Percentiles rank a stretch among this genome's conserved stretches.
These are phyloP conservation scores for Oceanodroma tethys DNA, from an alignment of 2,113 vertebrate genomes.

Conservation along the genomic window DNA sequence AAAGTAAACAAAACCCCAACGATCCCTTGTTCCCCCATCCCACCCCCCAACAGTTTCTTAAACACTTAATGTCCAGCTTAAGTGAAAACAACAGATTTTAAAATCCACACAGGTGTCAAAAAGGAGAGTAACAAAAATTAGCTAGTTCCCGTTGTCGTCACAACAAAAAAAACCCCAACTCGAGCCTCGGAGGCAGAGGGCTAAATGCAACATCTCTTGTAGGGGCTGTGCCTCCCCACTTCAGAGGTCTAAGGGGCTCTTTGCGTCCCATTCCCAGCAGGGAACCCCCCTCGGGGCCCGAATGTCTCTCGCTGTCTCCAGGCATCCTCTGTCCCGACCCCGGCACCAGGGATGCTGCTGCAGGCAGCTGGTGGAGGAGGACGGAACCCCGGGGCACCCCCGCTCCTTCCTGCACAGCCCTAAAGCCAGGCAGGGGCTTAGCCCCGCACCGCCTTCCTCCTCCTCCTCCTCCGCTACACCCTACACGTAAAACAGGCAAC, in stretches of 20 bases:
- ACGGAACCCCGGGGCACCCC: background rate
- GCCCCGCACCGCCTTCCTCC: background rate
- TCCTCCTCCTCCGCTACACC: background rate
- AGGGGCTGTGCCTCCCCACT: background rate
- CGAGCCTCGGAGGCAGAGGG: background rate
- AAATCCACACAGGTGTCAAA: background rate
- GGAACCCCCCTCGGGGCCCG: fast-evolving
- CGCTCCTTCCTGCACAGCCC: background rate
- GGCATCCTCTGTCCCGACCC: background rate
- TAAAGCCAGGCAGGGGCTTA: background rate
- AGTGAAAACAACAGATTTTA: conserved; percentile 38
- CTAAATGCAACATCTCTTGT: background rate
- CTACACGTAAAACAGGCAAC: background rate
- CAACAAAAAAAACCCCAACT: background rate
- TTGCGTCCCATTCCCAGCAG: conserved; percentile 2
- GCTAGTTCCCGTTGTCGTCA: background rate
- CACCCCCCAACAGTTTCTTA: background rate
- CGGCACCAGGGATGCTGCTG: background rate
- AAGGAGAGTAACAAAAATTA: background rate
- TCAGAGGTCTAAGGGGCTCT: background rate
- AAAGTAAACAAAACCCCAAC: background rate
- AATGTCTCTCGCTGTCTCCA: background rate
- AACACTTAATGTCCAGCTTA: conserved; percentile 67
- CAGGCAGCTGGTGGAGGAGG: background rate
- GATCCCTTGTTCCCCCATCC: background rate